A percentile compares a stretch with the other conserved stretches of the same genome.
These are phyloP conservation scores for Cheilosia vernalis DNA, from an alignment of 2,888 invertebrate species.

Conservation along the genomic window DNA sequence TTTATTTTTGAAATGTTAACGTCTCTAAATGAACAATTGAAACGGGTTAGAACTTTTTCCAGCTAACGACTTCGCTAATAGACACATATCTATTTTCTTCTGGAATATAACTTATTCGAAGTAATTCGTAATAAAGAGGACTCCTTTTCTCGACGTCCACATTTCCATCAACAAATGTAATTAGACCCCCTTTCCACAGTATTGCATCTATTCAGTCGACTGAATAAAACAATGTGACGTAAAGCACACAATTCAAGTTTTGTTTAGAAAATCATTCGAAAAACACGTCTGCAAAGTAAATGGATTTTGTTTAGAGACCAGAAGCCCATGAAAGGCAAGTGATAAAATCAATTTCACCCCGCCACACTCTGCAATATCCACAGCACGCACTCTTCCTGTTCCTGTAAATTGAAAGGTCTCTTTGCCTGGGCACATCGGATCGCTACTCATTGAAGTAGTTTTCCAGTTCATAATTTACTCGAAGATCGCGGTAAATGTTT, in stretches of 20 bases:
- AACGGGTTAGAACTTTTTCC: too few relatives aligned
- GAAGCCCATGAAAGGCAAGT: conserved; percentile 51
- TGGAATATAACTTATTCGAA: too few relatives aligned
- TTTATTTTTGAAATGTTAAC: too few relatives aligned
- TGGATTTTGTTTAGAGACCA: conserved; percentile 17
- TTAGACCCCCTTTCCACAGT: conserved; percentile 6
- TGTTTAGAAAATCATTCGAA: conserved; percentile 49
- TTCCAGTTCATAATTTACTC: conserved; percentile 73
- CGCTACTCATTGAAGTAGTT: conserved; percentile 62
- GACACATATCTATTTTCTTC: too few relatives aligned
- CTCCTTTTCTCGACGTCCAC: too few relatives aligned
- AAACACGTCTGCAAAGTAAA: conserved; percentile 50
- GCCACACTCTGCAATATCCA: not conserved
- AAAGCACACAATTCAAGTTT: conserved; percentile 54
- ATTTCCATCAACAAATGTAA: too few relatives aligned
- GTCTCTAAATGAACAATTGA: too few relatives aligned
- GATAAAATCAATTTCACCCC: conserved; percentile 13
- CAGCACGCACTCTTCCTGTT: conserved; percentile 45
- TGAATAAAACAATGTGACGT: conserved; percentile 52
- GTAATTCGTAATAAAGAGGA: too few relatives aligned
- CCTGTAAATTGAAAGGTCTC: conserved; percentile 48
- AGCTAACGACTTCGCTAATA: too few relatives aligned
- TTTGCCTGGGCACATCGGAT: conserved; percentile 1
- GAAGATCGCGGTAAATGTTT: conserved; percentile 60
- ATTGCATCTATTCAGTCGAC: conserved; percentile 21